Evolutionary conservation across 2,113 vertebrate species (phyloP).

Genomic region (Oreochromis niloticus): DNA sequence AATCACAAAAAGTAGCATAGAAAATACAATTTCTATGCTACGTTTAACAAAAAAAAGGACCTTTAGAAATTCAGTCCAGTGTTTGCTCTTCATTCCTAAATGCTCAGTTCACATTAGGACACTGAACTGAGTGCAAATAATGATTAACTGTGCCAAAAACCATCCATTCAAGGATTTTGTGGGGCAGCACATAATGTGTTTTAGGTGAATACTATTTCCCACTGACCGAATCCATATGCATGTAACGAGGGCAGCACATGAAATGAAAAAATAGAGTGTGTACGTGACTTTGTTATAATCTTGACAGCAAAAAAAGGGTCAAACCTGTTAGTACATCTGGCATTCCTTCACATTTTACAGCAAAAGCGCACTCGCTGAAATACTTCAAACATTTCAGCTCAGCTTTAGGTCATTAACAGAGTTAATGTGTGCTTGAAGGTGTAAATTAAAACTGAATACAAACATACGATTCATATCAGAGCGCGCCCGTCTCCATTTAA

Average conservation of each 20-base stretch:
- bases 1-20: background rate
- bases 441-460: background rate
- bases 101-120: conserved; percentile 20
- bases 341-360: background rate
- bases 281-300: background rate
- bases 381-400: background rate
- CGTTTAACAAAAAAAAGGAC: background rate
- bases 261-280: background rate
- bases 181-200: background rate
- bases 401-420: background rate
- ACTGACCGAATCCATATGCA: background rate
- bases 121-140: conserved; percentile 49
- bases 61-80: background rate
- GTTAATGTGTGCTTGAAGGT: background rate
- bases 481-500: background rate
- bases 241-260: background rate
- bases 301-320: background rate
- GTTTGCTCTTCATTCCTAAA: background rate
- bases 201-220: background rate
- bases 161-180: background rate
- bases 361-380: background rate
- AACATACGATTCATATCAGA: background rate
- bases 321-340: background rate
- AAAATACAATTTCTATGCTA: background rate
- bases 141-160: conserved; percentile 40